These are phyloP conservation scores for Cheirogaleus medius DNA, from an alignment of 2,113 vertebrate genomes.

Conservation along the genomic window DNA sequence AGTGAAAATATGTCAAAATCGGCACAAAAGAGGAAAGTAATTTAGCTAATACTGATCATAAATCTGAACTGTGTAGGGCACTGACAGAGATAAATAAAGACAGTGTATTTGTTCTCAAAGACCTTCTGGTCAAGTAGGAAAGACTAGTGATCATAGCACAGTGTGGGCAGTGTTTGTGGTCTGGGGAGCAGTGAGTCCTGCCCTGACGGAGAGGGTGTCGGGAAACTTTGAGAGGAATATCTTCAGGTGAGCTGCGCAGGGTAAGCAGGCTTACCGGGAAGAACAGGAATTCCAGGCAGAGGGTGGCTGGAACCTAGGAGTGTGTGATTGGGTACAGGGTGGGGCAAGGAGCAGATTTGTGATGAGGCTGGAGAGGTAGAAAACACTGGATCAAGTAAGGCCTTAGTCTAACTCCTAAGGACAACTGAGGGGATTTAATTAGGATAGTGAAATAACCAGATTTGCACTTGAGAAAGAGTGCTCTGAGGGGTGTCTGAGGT, in stretches of 20 bases:
- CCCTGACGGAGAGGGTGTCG: neutral
- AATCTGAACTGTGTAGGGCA: neutral
- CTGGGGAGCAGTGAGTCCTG: neutral
- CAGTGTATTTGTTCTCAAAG: neutral
- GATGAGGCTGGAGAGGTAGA: neutral
- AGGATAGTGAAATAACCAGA: neutral
- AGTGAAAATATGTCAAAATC: neutral
- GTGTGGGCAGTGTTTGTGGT: neutral
- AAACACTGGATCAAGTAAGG: neutral
- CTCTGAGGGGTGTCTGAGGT: neutral
- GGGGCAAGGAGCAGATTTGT: neutral
- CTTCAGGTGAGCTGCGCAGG: neutral
- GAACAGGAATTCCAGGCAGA: neutral
- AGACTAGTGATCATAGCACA: neutral
- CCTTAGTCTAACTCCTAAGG: neutral
- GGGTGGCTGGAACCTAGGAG: neutral
- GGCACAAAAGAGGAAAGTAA: neutral
- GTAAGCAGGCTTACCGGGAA: neutral
- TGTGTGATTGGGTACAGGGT: neutral
- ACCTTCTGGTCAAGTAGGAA: neutral
- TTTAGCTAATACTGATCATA: neutral
- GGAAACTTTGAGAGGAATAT: neutral
- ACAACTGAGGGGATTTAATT: neutral
- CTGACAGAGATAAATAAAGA: neutral
- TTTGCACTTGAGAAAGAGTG: neutral